These are phyloP conservation scores for Odontocerum albicorne DNA, from an alignment of 2,888 invertebrate genomes.

Conservation along the genomic window DNA sequence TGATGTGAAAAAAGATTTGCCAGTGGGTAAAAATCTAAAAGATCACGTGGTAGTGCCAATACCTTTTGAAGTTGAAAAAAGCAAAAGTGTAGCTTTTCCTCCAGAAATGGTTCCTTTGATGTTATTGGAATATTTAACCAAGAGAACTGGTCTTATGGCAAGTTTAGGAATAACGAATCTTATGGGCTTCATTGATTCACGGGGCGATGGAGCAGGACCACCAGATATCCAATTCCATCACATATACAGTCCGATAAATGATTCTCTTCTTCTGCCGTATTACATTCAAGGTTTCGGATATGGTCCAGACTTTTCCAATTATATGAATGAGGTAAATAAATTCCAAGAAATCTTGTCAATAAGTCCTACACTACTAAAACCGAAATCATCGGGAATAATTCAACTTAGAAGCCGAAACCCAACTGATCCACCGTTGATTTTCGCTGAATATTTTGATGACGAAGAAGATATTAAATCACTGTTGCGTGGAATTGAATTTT, in stretches of 20 bases:
- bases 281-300: slow-evolving; percentile 42
- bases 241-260: slow-evolving; percentile 41
- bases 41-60: slow-evolving; percentile 52
- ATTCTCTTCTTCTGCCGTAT: slow-evolving; percentile 39
- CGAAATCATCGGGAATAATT: slow-evolving; percentile 59
- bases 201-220: slow-evolving; percentile 44
- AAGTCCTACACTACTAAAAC: slow-evolving; percentile 47
- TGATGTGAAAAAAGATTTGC: slow-evolving; percentile 44
- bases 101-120: slow-evolving; percentile 41
- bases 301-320: slow-evolving; percentile 41
- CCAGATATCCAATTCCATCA: slow-evolving; percentile 58
- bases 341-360: slow-evolving; percentile 45
- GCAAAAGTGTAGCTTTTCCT: not conserved
- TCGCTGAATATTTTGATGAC: slow-evolving; percentile 64
- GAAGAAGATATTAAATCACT: slow-evolving; percentile 54
- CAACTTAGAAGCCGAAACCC: slow-evolving; percentile 58
- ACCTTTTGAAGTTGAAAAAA: slow-evolving; percentile 32
- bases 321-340: slow-evolving; percentile 41
- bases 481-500: slow-evolving; percentile 47
- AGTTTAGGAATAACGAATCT: slow-evolving; percentile 50
- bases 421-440: slow-evolving; percentile 59
- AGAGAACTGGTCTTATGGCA: slow-evolving; percentile 52
- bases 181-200: slow-evolving; percentile 55
- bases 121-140: slow-evolving; percentile 51
- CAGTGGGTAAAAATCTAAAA: slow-evolving; percentile 57